Percentiles rank a stretch among this genome's conserved stretches.
These are phyloP conservation scores for Ectropis crepuscularia DNA, from an alignment of 2,888 invertebrate genomes.

Conservation along the genomic window DNA sequence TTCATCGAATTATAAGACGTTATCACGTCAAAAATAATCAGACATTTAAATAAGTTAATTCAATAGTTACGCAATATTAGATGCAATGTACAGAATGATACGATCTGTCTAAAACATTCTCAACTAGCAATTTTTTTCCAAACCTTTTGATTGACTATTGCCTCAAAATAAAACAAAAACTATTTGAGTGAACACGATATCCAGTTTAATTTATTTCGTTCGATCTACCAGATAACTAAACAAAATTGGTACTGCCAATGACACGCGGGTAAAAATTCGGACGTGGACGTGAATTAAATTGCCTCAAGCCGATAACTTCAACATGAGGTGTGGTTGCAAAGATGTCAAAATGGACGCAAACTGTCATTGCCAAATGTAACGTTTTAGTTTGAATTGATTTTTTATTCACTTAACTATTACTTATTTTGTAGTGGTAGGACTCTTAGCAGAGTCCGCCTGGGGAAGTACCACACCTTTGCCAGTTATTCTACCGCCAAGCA, in stretches of 20 bases:
- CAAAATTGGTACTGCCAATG: conserved; percentile 8
- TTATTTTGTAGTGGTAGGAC: too few relatives aligned
- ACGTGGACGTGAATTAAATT: background rate
- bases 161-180: background rate
- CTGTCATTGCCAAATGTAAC: conserved; percentile 8
- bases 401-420: background rate
- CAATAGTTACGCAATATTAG: too few relatives aligned
- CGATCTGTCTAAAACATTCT: too few relatives aligned
- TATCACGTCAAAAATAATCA: too few relatives aligned
- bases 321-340: conserved; percentile 2
- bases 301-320: conserved; percentile 7
- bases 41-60: too few relatives aligned
- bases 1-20: too few relatives aligned
- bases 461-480: too few relatives aligned
- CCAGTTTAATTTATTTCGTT: conserved; percentile 13
- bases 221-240: conserved; percentile 2
- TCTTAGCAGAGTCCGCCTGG: too few relatives aligned
- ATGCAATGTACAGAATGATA: too few relatives aligned
- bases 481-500: too few relatives aligned
- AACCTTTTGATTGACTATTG: background rate
- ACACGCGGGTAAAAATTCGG: background rate
- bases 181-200: conserved; percentile 6
- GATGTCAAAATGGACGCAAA: conserved; percentile 20
- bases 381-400: conserved; percentile 6
- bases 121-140: too few relatives aligned